Base-by-base conservation (phyloP, 2,888 invertebrate genomes). In the Chloroclystis v-ata region DNA sequence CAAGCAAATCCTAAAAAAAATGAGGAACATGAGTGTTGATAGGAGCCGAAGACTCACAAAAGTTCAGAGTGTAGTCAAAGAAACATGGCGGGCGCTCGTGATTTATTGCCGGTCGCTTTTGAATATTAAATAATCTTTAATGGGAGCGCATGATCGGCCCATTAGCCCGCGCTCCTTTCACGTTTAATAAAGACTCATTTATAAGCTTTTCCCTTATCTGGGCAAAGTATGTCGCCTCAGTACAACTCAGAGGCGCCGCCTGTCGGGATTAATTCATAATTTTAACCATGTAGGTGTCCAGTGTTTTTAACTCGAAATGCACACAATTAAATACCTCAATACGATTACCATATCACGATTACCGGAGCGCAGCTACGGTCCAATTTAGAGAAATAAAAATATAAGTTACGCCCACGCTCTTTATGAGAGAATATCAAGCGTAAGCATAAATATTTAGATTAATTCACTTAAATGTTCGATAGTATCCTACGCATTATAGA, bases 61-160 rank as follows among this genome's bases (percentile, higher is more conserved):
- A 84, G 83, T 84, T 82, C 79, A 78, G 78, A 77, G 81, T 77
- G 76, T 72, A 78, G 80, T 76, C 74, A 68, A 80, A 82, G 82
- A 76, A 80, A 75, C 83, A 81, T 79, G 82, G 86, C 79, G 82
- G 79, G 75, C 76, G 75, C 74, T 75, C 82, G 82, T 84, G 87
- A 87, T 87, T 87, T 87, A 87, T 87, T 73, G 78, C 70, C 75
- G 81, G 82, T 68, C 72, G 79, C 85, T 86, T 87, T 87, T 87
- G 87, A 87, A 87, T 87, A 87, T 87, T 87, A 86, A 87, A 87
- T 87, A 87, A 87, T 87, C 80, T 84, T 84, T 86, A 87, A 87
- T 87, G 86, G 85, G 85, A 84, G 86, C 86, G 86, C 87, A 87
- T 87, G 87, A 87, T 86, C 85, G 82, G 80, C 81, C 87, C 87